A percentile compares a stretch with the other conserved stretches of the same genome.
These are phyloP conservation scores for Ophion slaviceki DNA, from an alignment of 2,888 invertebrate genomes.

Conservation along the genomic window DNA sequence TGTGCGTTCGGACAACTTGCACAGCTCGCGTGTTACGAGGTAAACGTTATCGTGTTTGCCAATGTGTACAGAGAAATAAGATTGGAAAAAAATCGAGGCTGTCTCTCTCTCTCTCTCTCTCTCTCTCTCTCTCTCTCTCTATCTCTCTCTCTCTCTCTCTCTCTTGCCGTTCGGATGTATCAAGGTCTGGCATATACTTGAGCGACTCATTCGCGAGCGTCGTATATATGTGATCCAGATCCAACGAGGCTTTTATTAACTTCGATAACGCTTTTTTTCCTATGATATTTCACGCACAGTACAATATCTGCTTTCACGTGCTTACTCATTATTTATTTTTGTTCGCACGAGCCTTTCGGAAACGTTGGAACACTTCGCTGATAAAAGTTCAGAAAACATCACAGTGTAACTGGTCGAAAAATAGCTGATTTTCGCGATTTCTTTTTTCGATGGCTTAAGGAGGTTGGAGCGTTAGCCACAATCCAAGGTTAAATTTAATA, in stretches of 20 bases:
- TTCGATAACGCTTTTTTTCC: neutral
- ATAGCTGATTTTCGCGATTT: too few species aligned
- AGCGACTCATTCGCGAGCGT: slow-evolving; percentile 26
- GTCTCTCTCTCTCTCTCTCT: neutral
- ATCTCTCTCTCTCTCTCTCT: too few species aligned
- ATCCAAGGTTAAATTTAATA: too few species aligned
- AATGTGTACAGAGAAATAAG: slow-evolving; percentile 8
- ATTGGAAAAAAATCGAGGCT: slow-evolving; percentile 5
- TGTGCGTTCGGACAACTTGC: slow-evolving; percentile 3
- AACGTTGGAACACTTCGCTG: neutral
- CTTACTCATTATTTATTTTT: neutral
- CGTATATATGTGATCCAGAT: neutral
- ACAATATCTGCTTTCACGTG: neutral
- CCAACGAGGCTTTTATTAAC: neutral
- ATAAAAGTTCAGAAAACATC: neutral
- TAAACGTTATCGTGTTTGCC: slow-evolving; percentile 30
- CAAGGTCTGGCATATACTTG: slow-evolving; percentile 37
- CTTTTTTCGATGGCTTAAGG: too few species aligned
- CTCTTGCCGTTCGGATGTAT: neutral
- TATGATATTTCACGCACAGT: neutral
- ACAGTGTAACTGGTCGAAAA: too few species aligned
- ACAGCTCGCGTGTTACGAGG: neutral
- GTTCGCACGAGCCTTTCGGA: neutral
- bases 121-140: neutral
- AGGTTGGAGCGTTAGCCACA: too few species aligned